These are phyloP conservation scores for Acromyrmex charruanus DNA, from an alignment of 1,140 invertebrate genomes.

Conservation along the genomic window DNA sequence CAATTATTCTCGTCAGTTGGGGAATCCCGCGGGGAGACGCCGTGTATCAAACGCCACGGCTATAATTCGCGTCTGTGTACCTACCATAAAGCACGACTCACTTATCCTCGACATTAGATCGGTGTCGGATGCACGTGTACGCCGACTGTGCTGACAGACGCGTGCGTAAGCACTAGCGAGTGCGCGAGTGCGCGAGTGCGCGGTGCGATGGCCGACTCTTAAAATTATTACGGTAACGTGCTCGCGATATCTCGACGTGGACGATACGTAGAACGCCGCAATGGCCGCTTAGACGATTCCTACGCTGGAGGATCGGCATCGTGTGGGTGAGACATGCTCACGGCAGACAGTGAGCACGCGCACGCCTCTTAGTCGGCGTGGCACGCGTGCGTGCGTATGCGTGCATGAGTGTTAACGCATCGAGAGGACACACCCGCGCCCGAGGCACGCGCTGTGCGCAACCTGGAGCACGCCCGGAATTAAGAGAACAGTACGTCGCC, in stretches of 20 bases:
- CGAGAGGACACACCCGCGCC: constrained; percentile 74
- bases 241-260: constrained; percentile 66
- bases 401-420: constrained; percentile 69
- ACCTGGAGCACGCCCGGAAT: constrained; percentile 63
- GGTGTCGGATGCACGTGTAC: constrained; percentile 43
- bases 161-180: constrained; percentile 27
- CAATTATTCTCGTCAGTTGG: constrained; percentile 23
- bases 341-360: constrained; percentile 26
- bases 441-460: constrained; percentile 70
- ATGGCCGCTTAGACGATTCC: constrained; percentile 54
- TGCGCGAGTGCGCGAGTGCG: not conserved
- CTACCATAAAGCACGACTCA: constrained; percentile 50
- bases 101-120: constrained; percentile 60
- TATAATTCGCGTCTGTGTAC: constrained; percentile 47
- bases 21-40: constrained; percentile 38
- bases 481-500: constrained; percentile 54
- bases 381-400: not conserved
- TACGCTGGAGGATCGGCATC: constrained; percentile 1
- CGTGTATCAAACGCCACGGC: constrained; percentile 40
- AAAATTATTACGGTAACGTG: constrained; percentile 68
- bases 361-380: not conserved
- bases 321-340: constrained; percentile 64
- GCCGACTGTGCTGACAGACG: constrained; percentile 51
- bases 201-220: constrained; percentile 31
- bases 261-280: constrained; percentile 66